Evolutionary conservation across 1,140 invertebrate genomes (phyloP), one percentile per base, ranked within the genome.

Genomic region (Ephestia elutella): DNA sequence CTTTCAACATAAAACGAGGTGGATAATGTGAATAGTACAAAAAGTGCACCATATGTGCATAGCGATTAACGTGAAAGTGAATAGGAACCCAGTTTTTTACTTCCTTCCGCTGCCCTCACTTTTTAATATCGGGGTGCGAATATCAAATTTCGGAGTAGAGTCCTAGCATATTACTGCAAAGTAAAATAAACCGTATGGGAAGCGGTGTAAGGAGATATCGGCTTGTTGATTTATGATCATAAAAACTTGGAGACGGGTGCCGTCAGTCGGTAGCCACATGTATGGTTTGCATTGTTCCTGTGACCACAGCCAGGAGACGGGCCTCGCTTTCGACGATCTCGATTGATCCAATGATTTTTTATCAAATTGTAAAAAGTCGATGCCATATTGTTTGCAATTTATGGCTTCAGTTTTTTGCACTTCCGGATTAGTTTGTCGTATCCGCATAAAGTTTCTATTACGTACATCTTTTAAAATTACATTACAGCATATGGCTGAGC

Each of bases 51-150:
- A 85, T 85, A 71, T 85, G 80, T 70, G 67, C 60, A 61, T 61
- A 61, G 63, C 66, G 62, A 74, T 75, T 75, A 74, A 76, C 74
- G 76, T 80, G 75, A 85, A 83, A 86, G 82, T 82, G 78, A 81
- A 73, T 79, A 74, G 71, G 65, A 76, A 75, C 72, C 68, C 66
- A 76, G 73, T 83, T 86, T 87, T 87, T 83, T 78, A 84, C 73
- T 87, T 87, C 82, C 85, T 85, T 86, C 85, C 85, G 82, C 61
- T 84, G 77, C 75, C 76, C 74, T 82, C 73, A 75, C 85, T 87
- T 86, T 80, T 87, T 83, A 80, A 80, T 76, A 70, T 65, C 65
- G 66, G 79, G 77, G 79, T 74, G 71, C 71, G 72, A 77, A 78
- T 84, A 83, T 87, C 80, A 81, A 86, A 82, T 87, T 81, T 79